phyloP scores from a whole-genome alignment of 2,888 invertebrate genomes.

The Macrophya alboannulata region DNA sequence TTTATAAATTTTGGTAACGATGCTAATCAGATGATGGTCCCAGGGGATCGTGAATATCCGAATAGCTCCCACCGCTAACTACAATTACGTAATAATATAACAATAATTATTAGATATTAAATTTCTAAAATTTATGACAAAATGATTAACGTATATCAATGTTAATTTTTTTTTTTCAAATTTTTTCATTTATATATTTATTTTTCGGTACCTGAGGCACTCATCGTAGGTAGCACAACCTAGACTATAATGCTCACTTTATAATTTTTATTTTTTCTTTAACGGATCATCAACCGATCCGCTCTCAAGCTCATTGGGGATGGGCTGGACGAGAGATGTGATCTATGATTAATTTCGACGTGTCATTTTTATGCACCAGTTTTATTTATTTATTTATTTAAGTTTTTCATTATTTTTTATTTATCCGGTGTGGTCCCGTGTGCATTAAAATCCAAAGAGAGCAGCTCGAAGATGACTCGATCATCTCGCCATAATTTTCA shows the following conservation, averaged over 20 bases:
- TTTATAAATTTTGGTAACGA: neutral
- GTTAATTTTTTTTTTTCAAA: neutral
- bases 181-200: neutral
- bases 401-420: neutral
- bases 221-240: conserved; percentile 40
- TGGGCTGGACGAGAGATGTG: conserved; percentile 24
- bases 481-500: neutral
- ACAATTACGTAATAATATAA: conserved; percentile 11
- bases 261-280: neutral
- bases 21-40: neutral
- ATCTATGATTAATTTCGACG: neutral
- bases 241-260: conserved; percentile 35
- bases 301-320: neutral
- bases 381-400: neutral
- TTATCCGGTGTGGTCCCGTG: conserved; percentile 50
- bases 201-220: conserved; percentile 45
- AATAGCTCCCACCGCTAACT: conserved; percentile 12
- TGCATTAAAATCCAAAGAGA: conserved; percentile 19
- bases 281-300: neutral
- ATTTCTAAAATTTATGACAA: conserved; percentile 7
- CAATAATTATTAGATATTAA: neutral
- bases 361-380: neutral
- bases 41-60: conserved; percentile 11
- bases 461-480: neutral
- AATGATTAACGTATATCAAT: neutral